Evolutionary conservation across 2,888 invertebrate species (phyloP).

Genomic region (Hydropsyche betteni): DNA sequence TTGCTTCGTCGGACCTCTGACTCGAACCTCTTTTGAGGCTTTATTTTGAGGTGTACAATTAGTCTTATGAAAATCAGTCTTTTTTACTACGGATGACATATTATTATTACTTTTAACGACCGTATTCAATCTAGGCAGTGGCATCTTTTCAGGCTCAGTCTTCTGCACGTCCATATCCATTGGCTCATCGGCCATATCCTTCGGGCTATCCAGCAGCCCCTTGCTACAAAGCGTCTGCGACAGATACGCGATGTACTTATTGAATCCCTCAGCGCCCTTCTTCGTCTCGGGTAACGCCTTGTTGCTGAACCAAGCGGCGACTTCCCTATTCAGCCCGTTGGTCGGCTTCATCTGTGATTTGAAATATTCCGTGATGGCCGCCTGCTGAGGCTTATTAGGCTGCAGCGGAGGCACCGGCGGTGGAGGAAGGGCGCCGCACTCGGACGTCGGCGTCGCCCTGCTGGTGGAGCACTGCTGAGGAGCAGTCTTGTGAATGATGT

Average conservation of each 20-base stretch:
- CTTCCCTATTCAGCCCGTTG: slow-evolving; percentile 64
- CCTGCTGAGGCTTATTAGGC: slow-evolving; percentile 63
- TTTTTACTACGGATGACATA: slow-evolving; percentile 38
- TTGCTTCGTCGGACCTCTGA: slow-evolving; percentile 32
- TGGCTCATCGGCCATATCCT: slow-evolving; percentile 52
- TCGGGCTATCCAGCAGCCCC: slow-evolving; percentile 62
- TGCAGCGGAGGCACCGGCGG: slow-evolving; percentile 35
- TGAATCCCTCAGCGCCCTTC: slow-evolving; percentile 54
- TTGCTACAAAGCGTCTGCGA: slow-evolving; percentile 65
- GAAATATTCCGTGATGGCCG: slow-evolving; percentile 86
- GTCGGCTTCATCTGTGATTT: slow-evolving; percentile 83
- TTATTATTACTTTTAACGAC: slow-evolving; percentile 36
- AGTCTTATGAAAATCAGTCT: slow-evolving; percentile 46
- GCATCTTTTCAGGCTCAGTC: slow-evolving; percentile 44
- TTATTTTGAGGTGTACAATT: slow-evolving; percentile 33
- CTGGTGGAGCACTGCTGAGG: slow-evolving; percentile 53
- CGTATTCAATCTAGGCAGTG: slow-evolving; percentile 46
- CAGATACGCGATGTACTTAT: slow-evolving; percentile 64
- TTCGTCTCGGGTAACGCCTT: slow-evolving; percentile 62
- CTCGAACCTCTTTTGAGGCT: slow-evolving; percentile 36
- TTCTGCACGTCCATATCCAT: slow-evolving; percentile 31
- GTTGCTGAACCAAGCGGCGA: slow-evolving; percentile 54
- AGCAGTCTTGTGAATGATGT: slow-evolving; percentile 53
- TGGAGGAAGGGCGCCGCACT: slow-evolving; percentile 2
- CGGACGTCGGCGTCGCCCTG: slow-evolving; percentile 53